Evolutionary conservation across 2,888 invertebrate species (phyloP).

Genomic region (Phyllotreta striolata): DNA sequence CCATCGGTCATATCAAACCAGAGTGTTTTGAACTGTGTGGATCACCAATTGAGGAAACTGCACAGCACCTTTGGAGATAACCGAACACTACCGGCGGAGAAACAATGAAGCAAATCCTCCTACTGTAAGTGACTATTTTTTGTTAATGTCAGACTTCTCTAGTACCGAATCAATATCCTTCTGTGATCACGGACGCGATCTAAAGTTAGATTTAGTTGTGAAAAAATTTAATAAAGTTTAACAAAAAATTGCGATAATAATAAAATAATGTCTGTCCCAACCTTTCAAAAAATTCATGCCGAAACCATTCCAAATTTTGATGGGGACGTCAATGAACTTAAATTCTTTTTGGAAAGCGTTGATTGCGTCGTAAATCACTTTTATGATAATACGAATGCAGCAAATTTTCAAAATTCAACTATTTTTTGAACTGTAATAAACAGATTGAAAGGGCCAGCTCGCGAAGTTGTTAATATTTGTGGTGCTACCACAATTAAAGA

Average conservation of each 20-base stretch:
- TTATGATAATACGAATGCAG: not conserved
- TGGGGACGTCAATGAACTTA: slow-evolving; percentile 18
- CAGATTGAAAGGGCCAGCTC: slow-evolving; percentile 14
- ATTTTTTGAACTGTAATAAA: slow-evolving; percentile 19
- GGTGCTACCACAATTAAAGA: slow-evolving; percentile 12
- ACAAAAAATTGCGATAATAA: not conserved
- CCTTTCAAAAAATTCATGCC: slow-evolving; percentile 17
- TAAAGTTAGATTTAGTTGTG: not conserved
- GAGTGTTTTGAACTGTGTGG: not conserved
- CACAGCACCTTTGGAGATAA: not conserved
- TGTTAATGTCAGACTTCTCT: slow-evolving; percentile 5
- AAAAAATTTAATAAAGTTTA: not conserved
- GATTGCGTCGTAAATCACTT: slow-evolving; percentile 19
- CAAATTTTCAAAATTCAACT: slow-evolving; percentile 7
- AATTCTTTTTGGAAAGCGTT: slow-evolving; percentile 25
- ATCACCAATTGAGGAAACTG: not conserved
- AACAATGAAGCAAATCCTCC: not conserved
- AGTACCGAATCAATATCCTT: not conserved
- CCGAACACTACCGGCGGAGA: not conserved
- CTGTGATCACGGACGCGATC: not conserved
- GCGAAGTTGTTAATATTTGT: slow-evolving; percentile 18
- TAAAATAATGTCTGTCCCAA: slow-evolving; percentile 3
- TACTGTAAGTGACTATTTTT: not conserved
- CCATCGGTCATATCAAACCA: too few relatives aligned
- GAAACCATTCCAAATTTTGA: slow-evolving; percentile 23